These are phyloP conservation scores for Hippolais icterina DNA, from an alignment of 2,113 vertebrate genomes.

Conservation along the genomic window DNA sequence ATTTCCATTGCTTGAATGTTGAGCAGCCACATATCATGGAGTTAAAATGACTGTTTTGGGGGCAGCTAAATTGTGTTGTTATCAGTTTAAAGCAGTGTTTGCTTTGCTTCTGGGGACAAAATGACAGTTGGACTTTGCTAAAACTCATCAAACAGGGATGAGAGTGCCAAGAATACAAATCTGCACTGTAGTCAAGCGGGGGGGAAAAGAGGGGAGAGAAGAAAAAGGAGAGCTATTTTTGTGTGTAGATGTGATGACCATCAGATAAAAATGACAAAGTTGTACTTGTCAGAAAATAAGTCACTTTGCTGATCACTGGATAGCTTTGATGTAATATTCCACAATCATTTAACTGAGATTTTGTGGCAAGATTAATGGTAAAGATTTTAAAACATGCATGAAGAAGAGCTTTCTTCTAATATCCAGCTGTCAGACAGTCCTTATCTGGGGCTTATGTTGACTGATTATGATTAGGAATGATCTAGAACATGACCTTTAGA, in stretches of 20 bases:
- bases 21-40: conserved; percentile 60
- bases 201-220: neutral
- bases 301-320: conserved; percentile 29
- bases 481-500: conserved; percentile 27
- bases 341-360: conserved; percentile 54
- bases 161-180: conserved; percentile 62
- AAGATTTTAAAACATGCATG: conserved; percentile 36
- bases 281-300: conserved; percentile 65
- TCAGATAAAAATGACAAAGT: conserved; percentile 64
- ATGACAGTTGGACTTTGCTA: conserved; percentile 54
- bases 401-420: conserved; percentile 32
- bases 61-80: conserved; percentile 63
- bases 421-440: neutral
- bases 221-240: conserved; percentile 24
- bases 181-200: neutral
- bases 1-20: conserved; percentile 74
- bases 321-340: conserved; percentile 52
- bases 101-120: conserved; percentile 71
- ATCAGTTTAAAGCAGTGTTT: conserved; percentile 72
- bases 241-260: conserved; percentile 26
- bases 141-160: conserved; percentile 58
- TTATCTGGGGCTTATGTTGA: conserved; percentile 9
- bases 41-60: conserved; percentile 70
- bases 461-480: neutral
- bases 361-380: conserved; percentile 46